Conservation (phyloP, 2,797 vertebrate genomes). For the Spea hammondii region DNA sequence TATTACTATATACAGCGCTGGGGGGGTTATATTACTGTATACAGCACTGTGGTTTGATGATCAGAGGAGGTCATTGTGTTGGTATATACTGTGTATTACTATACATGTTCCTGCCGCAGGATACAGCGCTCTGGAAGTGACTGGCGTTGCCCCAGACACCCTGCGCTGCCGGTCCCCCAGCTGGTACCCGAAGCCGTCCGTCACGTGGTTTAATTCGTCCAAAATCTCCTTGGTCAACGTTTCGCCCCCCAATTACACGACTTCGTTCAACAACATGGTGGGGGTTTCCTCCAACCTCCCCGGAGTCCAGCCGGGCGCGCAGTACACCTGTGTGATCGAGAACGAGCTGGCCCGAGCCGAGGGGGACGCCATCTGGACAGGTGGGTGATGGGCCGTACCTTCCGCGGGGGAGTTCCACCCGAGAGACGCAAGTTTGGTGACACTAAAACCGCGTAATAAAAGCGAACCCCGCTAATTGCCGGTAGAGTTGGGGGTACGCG, state of each 20-base stretch:
- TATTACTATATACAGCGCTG: too few species aligned
- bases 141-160: slow-evolving; percentile 36
- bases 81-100: not conserved
- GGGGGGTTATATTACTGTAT: too few species aligned
- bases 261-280: slow-evolving; percentile 61
- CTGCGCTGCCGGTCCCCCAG: slow-evolving; percentile 65
- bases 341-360: slow-evolving; percentile 72
- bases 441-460: not conserved
- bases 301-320: slow-evolving; percentile 55
- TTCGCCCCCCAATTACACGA: slow-evolving; percentile 60
- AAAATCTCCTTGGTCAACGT: slow-evolving; percentile 50
- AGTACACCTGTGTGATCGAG: slow-evolving; percentile 73
- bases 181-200: slow-evolving; percentile 74
- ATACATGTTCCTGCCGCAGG: slow-evolving; percentile 61
- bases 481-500: too few species aligned
- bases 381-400: slow-evolving; percentile 56
- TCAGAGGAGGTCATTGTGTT: not conserved
- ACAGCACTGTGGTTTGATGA: not conserved
- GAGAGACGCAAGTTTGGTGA: not conserved
- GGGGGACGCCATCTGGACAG: slow-evolving; percentile 70
- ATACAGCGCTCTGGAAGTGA: slow-evolving; percentile 65
- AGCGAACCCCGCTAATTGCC: too few species aligned
- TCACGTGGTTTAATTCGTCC: slow-evolving; percentile 64
- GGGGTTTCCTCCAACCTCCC: slow-evolving; percentile 66
- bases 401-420: not conserved